Conservation (phyloP, 2,888 invertebrate species). For the Tricholauxania praeusta region DNA sequence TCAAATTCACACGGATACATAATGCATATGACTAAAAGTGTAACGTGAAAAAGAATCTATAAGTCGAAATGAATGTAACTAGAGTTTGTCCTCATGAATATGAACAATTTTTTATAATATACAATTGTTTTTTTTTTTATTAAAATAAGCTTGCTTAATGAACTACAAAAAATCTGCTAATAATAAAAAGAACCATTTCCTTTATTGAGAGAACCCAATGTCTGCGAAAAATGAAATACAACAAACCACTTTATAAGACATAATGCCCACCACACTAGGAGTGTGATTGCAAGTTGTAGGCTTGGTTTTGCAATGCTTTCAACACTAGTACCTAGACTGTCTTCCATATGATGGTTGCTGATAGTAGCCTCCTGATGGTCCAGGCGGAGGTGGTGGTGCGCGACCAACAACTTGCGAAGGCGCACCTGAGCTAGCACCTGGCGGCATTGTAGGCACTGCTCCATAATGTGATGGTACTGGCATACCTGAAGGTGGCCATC, state of each 20-base stretch:
- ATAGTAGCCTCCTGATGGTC: conserved; percentile 47
- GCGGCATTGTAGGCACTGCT: conserved; percentile 38
- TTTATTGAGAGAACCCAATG: not conserved
- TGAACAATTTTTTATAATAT: no score
- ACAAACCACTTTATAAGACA: conserved; percentile 27
- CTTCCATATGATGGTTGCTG: conserved; percentile 49
- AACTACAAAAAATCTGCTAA: not conserved
- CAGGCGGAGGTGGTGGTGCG: conserved; percentile 30
- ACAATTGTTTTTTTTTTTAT: conserved; percentile 11
- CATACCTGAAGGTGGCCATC: conserved; percentile 37
- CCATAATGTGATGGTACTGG: conserved; percentile 38
- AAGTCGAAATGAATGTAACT: no score
- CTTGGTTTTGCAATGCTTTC: not conserved
- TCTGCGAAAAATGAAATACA: conserved; percentile 13
- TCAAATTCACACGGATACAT: no score
- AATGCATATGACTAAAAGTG: no score
- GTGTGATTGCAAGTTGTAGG: no score
- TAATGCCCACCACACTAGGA: not conserved
- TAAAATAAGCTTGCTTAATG: conserved; percentile 21
- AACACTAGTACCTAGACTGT: conserved; percentile 46
- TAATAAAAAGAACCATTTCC: not conserved
- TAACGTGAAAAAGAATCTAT: no score
- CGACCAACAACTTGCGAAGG: conserved; percentile 41
- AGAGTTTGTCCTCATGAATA: no score
- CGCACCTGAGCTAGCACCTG: conserved; percentile 35